phyloP scores from a whole-genome alignment of 1,140 invertebrate genomes.

The Cydia pomonella region DNA sequence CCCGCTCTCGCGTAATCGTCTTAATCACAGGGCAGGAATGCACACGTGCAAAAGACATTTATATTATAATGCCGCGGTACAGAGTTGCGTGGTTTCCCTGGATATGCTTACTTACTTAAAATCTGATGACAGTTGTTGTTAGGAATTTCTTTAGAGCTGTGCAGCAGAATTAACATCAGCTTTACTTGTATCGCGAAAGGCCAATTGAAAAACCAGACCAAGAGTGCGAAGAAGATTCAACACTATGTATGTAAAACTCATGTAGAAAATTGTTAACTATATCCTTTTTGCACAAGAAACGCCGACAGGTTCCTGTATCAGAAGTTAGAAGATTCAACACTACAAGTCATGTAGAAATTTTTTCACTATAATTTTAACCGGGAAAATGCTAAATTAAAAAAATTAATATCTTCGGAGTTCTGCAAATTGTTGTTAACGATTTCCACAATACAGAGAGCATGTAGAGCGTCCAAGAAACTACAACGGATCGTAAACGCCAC shows the following conservation, averaged over 20 bases:
- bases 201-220: not conserved
- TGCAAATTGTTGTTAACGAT: not conserved
- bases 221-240: not conserved
- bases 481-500: not conserved
- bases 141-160: not conserved
- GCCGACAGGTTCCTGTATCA: too few species aligned
- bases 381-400: not conserved
- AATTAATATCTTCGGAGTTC: not conserved
- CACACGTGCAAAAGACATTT: constrained; percentile 38
- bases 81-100: not conserved
- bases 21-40: constrained; percentile 51
- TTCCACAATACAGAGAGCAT: not conserved
- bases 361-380: not conserved
- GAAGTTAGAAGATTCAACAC: too few species aligned
- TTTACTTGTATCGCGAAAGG: not conserved
- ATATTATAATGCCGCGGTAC: not conserved
- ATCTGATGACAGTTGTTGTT: not conserved
- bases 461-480: not conserved
- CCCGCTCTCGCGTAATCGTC: constrained; percentile 43
- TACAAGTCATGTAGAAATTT: too few species aligned
- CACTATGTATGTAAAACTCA: too few species aligned
- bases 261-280: too few species aligned
- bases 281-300: too few species aligned
- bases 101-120: constrained; percentile 11
- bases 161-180: not conserved